phyloP scores from a whole-genome alignment of 2,797 vertebrate genomes.

The Ctenosaura bakeri region DNA sequence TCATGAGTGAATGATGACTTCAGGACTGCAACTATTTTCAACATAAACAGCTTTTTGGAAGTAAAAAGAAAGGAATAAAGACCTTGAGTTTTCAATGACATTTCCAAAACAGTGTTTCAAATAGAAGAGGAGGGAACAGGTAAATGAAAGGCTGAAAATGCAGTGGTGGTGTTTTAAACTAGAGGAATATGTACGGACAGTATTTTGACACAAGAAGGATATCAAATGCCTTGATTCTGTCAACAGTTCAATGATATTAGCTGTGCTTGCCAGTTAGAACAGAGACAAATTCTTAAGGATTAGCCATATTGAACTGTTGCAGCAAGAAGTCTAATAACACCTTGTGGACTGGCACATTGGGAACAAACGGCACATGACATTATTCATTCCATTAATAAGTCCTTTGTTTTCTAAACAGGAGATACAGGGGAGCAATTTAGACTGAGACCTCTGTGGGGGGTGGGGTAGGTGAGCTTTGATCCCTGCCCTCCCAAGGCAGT shows the following conservation, averaged over 20 bases:
- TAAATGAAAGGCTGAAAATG: background rate
- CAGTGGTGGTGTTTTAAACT: too few species aligned
- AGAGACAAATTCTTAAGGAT: background rate
- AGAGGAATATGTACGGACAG: too few species aligned
- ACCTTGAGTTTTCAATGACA: background rate
- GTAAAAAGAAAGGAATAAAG: background rate
- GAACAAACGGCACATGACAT: too few species aligned
- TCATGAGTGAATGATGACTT: conserved; percentile 1
- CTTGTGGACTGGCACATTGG: too few species aligned
- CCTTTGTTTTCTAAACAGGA: too few species aligned
- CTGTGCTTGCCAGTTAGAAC: background rate
- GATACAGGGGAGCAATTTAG: too few species aligned
- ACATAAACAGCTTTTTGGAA: conserved; percentile 9
- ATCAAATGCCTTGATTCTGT: background rate
- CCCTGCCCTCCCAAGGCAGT: too few species aligned
- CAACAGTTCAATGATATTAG: background rate
- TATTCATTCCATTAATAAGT: too few species aligned
- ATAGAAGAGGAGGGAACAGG: background rate
- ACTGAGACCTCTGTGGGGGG: too few species aligned
- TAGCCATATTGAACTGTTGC: background rate
- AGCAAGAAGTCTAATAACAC: background rate
- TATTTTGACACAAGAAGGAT: too few species aligned
- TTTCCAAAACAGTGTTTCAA: background rate
- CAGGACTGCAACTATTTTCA: conserved; percentile 6
- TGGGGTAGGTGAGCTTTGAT: too few species aligned